Evolutionary conservation across 2,113 vertebrate genomes (phyloP).

Genomic region (Rhegmatorhina hoffmannsi): DNA sequence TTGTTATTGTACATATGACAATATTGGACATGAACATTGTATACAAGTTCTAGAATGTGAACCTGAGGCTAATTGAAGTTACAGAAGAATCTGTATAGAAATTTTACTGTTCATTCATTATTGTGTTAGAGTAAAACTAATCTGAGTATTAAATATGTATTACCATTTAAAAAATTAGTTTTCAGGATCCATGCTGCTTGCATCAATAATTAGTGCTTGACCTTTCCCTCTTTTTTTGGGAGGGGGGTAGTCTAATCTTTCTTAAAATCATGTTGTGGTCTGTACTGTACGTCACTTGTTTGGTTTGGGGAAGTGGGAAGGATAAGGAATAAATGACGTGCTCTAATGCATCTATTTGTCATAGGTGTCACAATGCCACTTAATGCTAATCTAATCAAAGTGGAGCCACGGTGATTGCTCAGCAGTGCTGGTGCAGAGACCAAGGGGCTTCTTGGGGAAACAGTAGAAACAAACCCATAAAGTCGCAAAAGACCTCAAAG

Average conservation of each 20-base stretch:
- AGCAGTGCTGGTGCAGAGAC: slow-evolving; percentile 34
- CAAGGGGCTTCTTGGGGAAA: slow-evolving; percentile 40
- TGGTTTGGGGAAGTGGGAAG: slow-evolving; percentile 57
- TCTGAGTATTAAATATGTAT: background rate
- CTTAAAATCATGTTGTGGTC: background rate
- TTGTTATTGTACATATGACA: background rate
- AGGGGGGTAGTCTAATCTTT: slow-evolving; percentile 30
- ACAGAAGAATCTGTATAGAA: background rate
- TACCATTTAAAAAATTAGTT: background rate
- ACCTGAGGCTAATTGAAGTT: background rate
- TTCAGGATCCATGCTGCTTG: background rate
- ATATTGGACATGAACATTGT: background rate
- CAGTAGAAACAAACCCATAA: slow-evolving; percentile 49
- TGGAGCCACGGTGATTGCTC: slow-evolving; percentile 71
- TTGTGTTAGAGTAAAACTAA: background rate
- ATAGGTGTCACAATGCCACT: slow-evolving; percentile 87
- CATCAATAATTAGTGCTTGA: slow-evolving; percentile 30
- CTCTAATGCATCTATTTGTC: slow-evolving; percentile 92
- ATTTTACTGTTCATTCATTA: background rate
- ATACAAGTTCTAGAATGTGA: background rate
- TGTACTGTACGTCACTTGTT: slow-evolving; percentile 21
- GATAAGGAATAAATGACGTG: slow-evolving; percentile 82
- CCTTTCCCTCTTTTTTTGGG: slow-evolving; percentile 26
- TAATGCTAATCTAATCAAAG: slow-evolving; percentile 93
- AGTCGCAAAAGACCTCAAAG: slow-evolving; percentile 47